Conservation (phyloP, 2,888 invertebrate genomes). For the Heteropelma amictum region DNA sequence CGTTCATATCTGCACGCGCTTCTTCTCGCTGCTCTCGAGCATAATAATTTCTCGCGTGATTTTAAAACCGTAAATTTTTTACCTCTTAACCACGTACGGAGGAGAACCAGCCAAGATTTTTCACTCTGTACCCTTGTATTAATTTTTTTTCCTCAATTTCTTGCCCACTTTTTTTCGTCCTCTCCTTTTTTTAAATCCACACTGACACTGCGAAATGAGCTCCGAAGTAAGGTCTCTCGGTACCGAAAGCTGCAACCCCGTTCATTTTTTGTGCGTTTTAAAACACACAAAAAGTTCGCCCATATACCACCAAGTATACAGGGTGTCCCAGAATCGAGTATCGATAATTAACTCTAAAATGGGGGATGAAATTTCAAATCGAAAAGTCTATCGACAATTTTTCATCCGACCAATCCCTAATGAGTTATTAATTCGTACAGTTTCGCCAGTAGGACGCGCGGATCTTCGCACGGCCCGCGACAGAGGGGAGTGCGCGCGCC, state of each 20-base stretch:
- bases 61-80: slow-evolving; percentile 78
- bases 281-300: no score
- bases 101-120: slow-evolving; percentile 6
- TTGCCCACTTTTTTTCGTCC: slow-evolving; percentile 9
- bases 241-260: slow-evolving; percentile 33
- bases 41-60: slow-evolving; percentile 78
- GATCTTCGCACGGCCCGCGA: no score
- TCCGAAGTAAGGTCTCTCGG: slow-evolving; percentile 1
- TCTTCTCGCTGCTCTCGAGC: slow-evolving; percentile 52
- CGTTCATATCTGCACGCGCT: slow-evolving; percentile 40
- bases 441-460: no score
- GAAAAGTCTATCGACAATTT: no score
- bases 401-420: no score
- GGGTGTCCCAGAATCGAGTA: no score
- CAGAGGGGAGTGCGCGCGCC: no score
- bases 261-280: slow-evolving; percentile 65
- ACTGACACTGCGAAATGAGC: slow-evolving; percentile 29
- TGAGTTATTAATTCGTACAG: no score
- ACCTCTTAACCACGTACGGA: slow-evolving; percentile 62
- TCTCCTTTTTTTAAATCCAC: slow-evolving; percentile 13
- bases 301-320: no score
- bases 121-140: background rate
- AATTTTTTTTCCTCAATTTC: slow-evolving; percentile 6
- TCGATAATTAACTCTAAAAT: no score
- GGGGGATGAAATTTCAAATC: no score